Conservation (phyloP, 2,888 invertebrate species). For the Hirtodrosophila alboralis region DNA sequence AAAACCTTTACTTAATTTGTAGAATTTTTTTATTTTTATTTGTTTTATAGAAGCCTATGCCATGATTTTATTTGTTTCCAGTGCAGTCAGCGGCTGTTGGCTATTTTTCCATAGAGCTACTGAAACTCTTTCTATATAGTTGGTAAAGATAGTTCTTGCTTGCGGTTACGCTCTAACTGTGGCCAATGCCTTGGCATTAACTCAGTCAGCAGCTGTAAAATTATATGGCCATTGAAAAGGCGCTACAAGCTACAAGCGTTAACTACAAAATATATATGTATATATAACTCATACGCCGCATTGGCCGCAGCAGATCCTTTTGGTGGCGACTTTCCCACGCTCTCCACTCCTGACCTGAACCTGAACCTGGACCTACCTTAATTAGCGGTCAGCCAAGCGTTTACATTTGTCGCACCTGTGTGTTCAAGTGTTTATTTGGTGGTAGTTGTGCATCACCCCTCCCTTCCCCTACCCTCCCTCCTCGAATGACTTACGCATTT, state of each 20-base stretch:
- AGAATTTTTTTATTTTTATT: too few species aligned
- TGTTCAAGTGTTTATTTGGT: slow-evolving; percentile 35
- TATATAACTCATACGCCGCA: slow-evolving; percentile 52
- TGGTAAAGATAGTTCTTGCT: slow-evolving; percentile 35
- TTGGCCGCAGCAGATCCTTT: slow-evolving; percentile 21
- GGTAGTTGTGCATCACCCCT: too few species aligned
- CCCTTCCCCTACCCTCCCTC: too few species aligned
- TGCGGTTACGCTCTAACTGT: slow-evolving; percentile 61
- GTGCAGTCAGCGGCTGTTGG: too few species aligned
- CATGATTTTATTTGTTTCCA: too few species aligned
- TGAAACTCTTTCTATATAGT: slow-evolving; percentile 1
- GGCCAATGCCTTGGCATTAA: slow-evolving; percentile 56
- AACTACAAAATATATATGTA: too few species aligned
- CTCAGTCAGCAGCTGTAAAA: slow-evolving; percentile 71
- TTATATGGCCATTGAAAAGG: slow-evolving; percentile 44
- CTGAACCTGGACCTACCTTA: slow-evolving; percentile 45
- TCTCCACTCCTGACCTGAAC: slow-evolving; percentile 41
- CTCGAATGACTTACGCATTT: slow-evolving; percentile 63
- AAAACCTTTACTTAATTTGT: too few species aligned
- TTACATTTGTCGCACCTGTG: slow-evolving; percentile 62
- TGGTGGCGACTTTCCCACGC: slow-evolving; percentile 59
- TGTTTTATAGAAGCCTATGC: too few species aligned
- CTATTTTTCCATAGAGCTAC: too few species aligned
- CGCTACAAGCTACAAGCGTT: slow-evolving; percentile 2
- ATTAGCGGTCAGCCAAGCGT: slow-evolving; percentile 63